Evolutionary conservation across 1,140 invertebrate species (phyloP).

Genomic region (Pissodes strobi): DNA sequence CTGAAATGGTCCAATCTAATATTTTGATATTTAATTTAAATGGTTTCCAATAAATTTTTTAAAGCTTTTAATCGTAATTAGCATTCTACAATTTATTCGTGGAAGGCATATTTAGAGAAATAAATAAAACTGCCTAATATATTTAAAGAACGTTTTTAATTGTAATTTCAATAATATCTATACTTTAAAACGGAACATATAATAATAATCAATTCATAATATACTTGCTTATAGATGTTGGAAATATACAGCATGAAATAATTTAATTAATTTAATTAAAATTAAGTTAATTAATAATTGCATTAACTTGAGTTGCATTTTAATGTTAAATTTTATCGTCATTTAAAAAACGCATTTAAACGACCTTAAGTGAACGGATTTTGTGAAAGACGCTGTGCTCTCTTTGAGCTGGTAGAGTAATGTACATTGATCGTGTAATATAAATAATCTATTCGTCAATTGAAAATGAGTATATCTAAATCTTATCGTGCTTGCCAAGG

Average conservation of each 20-base stretch:
- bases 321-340: conserved; percentile 4
- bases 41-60: too few species aligned
- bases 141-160: conserved; percentile 16
- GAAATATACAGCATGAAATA: conserved; percentile 29
- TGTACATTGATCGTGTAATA: conserved; percentile 26
- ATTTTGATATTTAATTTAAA: too few species aligned
- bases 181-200: conserved; percentile 11
- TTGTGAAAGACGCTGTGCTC: conserved; percentile 46
- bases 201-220: conserved; percentile 4
- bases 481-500: too few species aligned
- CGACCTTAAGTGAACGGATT: conserved; percentile 43
- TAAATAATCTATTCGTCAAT: too few species aligned
- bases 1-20: too few species aligned
- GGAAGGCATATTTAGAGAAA: too few species aligned
- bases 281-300: conserved; percentile 3
- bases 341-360: conserved; percentile 20
- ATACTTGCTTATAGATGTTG: conserved; percentile 26
- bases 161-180: conserved; percentile 11
- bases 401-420: conserved; percentile 41
- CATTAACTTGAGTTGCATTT: conserved; percentile 18
- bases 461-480: too few species aligned
- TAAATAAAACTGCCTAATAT: background rate
- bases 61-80: too few species aligned
- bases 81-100: too few species aligned
- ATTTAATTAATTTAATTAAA: conserved; percentile 7